phyloP scores from a whole-genome alignment of 2,888 invertebrate genomes.

The Polyommatus icarus region DNA sequence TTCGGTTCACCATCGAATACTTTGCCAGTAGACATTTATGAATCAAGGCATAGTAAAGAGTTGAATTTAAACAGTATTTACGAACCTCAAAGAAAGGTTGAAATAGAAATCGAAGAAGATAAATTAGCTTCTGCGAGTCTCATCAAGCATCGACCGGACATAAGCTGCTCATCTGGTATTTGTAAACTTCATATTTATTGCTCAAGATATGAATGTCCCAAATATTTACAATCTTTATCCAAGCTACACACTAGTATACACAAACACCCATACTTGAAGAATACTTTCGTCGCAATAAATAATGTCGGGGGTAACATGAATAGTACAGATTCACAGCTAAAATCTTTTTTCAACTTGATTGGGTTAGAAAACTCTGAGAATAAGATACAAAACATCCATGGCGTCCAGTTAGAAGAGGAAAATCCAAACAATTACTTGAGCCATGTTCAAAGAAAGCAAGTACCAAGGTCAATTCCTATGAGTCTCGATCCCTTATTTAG shows the following conservation, averaged over 20 bases:
- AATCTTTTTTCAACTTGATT: neutral
- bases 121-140: neutral
- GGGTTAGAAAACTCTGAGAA: neutral
- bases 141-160: neutral
- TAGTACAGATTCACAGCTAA: neutral
- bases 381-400: neutral
- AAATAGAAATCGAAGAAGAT: neutral
- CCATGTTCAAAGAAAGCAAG: neutral
- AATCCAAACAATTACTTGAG: neutral
- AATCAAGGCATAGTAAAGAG: neutral
- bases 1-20: neutral
- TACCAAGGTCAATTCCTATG: neutral
- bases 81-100: neutral
- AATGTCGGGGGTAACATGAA: neutral
- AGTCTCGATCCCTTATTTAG: neutral
- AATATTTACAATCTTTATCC: neutral
- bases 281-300: neutral
- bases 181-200: slow-evolving; percentile 19
- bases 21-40: neutral
- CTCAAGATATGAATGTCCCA: neutral
- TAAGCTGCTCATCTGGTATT: neutral
- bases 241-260: neutral
- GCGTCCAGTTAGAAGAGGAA: neutral
- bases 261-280: neutral
- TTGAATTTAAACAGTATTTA: neutral